Conservation (phyloP, 2,888 invertebrate species). For the Xestia c-nigrum region DNA sequence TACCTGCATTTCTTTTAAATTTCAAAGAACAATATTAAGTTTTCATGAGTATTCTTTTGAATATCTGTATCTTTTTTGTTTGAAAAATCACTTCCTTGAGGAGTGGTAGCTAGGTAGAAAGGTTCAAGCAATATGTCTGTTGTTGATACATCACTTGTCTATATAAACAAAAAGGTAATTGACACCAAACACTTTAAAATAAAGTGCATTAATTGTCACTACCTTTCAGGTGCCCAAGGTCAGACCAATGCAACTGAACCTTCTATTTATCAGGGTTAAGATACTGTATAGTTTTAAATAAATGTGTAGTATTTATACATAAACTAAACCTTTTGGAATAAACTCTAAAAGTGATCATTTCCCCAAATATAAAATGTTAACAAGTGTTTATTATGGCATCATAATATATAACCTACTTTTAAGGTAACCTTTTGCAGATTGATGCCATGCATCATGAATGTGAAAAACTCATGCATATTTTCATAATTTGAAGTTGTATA, state of each 20-base stretch:
- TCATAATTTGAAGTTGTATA: constrained; percentile 12
- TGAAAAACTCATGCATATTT: constrained; percentile 49
- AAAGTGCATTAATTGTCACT: constrained; percentile 19
- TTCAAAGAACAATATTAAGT: not conserved
- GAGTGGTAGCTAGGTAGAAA: not conserved
- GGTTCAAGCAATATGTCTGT: not conserved
- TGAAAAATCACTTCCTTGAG: too few relatives aligned
- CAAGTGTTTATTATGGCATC: constrained; percentile 10
- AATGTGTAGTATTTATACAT: not conserved
- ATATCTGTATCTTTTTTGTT: not conserved
- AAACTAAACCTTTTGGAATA: not conserved
- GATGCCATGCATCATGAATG: constrained; percentile 49
- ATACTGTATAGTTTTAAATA: constrained; percentile 5
- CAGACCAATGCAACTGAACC: constrained; percentile 18
- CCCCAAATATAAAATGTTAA: constrained; percentile 12
- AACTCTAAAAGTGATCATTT: not conserved
- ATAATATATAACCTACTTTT: constrained; percentile 34
- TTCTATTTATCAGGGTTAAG: not conserved
- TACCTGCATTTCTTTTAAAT: not conserved
- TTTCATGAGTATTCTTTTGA: not conserved
- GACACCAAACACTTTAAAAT: constrained; percentile 7
- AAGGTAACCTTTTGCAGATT: constrained; percentile 8
- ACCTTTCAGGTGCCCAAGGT: constrained; percentile 4
- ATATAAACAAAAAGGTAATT: constrained; percentile 7
- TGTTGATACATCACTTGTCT: constrained; percentile 15